These are phyloP conservation scores for Oophaga pumilio DNA, from an alignment of 2,113 vertebrate species.

Conservation along the genomic window DNA sequence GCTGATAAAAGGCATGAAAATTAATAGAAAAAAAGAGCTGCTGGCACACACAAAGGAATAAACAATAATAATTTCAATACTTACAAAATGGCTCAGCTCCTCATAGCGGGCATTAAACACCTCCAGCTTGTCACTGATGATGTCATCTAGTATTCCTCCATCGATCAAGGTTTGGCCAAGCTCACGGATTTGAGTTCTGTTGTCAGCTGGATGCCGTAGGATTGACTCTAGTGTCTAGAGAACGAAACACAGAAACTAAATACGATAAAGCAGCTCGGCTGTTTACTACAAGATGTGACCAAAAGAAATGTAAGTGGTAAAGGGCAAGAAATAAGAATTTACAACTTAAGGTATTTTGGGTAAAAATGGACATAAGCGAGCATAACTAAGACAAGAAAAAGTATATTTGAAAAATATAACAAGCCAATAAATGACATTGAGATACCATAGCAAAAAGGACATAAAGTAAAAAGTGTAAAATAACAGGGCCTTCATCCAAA, in stretches of 20 bases:
- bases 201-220: constrained; percentile 91
- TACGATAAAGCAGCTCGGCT: not conserved
- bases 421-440: too few relatives aligned
- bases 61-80: constrained; percentile 56
- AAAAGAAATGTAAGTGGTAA: not conserved
- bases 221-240: constrained; percentile 86
- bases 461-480: too few relatives aligned
- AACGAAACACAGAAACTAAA: not conserved
- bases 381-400: not conserved
- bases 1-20: not conserved
- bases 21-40: too few relatives aligned
- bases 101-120: constrained; percentile 89
- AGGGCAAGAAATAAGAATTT: not conserved
- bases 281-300: not conserved
- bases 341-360: too few relatives aligned
- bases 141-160: constrained; percentile 95
- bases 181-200: constrained; percentile 95
- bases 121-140: constrained; percentile 95
- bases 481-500: too few relatives aligned
- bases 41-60: not conserved
- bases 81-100: constrained; percentile 87
- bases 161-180: constrained; percentile 96
- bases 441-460: too few relatives aligned
- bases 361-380: too few relatives aligned
- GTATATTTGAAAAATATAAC: too few relatives aligned